Evolutionary conservation across 2,113 vertebrate genomes (phyloP).

Genomic region (Strigops habroptila): DNA sequence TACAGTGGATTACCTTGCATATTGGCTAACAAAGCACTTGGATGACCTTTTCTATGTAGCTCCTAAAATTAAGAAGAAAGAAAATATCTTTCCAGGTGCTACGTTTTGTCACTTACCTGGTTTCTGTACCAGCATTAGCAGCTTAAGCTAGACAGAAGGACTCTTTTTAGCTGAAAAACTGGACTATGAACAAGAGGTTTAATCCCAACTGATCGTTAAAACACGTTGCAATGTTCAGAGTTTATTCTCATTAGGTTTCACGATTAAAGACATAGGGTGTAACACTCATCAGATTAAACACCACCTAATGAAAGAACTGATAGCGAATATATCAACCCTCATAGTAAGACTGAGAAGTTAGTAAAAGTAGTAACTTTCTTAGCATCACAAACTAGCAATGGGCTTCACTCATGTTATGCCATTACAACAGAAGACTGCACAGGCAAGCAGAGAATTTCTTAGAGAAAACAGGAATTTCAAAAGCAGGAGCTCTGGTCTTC

Average conservation of each 20-base stretch:
- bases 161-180: not conserved
- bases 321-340: not conserved
- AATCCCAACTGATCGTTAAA: not conserved
- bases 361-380: not conserved
- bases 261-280: not conserved
- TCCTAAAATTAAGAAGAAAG: not conserved
- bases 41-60: not conserved
- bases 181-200: not conserved
- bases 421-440: not conserved
- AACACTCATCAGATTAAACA: not conserved
- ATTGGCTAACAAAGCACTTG: not conserved
- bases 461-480: not conserved
- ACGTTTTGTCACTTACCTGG: not conserved
- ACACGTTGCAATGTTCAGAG: fast-evolving
- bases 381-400: not conserved
- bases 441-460: not conserved
- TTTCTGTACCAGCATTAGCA: not conserved
- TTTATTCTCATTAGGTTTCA: not conserved
- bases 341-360: not conserved
- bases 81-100: not conserved
- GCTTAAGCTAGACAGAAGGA: not conserved
- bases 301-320: fast-evolving
- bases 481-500: not conserved
- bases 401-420: not conserved
- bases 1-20: not conserved